phyloP scores from a whole-genome alignment of 2,113 vertebrate genomes.

The Phocoena phocoena region DNA sequence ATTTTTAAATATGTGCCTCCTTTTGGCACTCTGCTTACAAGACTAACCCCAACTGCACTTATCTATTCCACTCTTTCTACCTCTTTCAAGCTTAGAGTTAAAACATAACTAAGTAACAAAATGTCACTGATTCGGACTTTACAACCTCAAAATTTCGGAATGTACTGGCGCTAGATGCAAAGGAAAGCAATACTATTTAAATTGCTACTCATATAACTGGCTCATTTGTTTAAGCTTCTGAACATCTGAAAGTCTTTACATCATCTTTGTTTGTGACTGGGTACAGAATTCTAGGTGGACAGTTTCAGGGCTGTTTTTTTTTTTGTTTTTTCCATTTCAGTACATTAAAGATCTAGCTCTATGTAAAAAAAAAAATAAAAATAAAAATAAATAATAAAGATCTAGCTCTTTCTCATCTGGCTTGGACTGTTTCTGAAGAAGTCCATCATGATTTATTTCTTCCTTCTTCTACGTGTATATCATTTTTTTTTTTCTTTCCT shows the following conservation, averaged over 20 bases:
- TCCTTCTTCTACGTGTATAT: not conserved
- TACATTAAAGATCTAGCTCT: not conserved
- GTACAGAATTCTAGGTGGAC: not conserved
- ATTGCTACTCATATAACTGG: not conserved
- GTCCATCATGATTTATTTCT: not conserved
- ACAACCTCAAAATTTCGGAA: not conserved
- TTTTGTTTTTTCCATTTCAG: not conserved
- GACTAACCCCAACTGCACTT: not conserved
- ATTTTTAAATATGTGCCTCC: not conserved
- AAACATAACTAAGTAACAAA: not conserved
- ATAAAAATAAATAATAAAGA: not conserved
- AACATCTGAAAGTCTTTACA: not conserved
- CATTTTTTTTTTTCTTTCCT: not conserved
- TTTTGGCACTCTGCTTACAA: not conserved
- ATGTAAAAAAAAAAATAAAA: too few species aligned
- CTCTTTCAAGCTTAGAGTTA: slow-evolving; percentile 32
- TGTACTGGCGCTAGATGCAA: not conserved
- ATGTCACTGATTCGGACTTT: not conserved
- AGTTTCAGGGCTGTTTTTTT: not conserved
- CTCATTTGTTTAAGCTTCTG: not conserved
- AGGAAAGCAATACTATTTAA: not conserved
- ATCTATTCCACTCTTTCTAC: not conserved
- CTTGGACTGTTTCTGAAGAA: not conserved
- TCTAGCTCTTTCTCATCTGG: not conserved
- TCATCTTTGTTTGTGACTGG: not conserved